A percentile compares a stretch with the other conserved stretches of the same genome.
Conservation (phyloP, 2,888 invertebrate genomes). For the Litoditis marina region DNA sequence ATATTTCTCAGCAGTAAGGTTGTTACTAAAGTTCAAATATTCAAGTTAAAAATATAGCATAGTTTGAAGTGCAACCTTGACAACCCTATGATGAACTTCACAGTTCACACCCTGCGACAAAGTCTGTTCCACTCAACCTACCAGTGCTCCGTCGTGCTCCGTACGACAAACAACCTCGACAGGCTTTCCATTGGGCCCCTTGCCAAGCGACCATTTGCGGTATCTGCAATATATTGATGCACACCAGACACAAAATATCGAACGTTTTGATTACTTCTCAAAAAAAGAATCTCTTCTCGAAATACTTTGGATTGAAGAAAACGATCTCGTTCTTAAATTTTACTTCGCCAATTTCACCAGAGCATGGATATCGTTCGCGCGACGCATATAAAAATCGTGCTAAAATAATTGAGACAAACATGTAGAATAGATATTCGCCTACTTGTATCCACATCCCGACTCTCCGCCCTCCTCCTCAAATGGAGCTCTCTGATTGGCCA, state of each 20-base stretch:
- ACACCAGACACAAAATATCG: no score
- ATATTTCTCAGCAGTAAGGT: no score
- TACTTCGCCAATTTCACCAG: no score
- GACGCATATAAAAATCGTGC: no score
- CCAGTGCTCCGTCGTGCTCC: slow-evolving; percentile 87
- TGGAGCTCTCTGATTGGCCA: slow-evolving; percentile 35
- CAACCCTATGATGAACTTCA: slow-evolving; percentile 78
- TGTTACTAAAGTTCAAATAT: no score
- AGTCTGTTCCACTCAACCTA: slow-evolving; percentile 61
- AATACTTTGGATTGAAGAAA: no score
- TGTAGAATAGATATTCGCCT: neutral
- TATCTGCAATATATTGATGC: slow-evolving; percentile 71
- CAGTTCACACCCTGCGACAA: slow-evolving; percentile 65
- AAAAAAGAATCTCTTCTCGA: no score
- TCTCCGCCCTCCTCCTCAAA: slow-evolving; percentile 56
- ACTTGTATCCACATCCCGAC: slow-evolving; percentile 51
- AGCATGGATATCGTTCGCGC: no score
- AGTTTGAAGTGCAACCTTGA: no score
- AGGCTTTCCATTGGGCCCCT: slow-evolving; percentile 72
- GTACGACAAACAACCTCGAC: slow-evolving; percentile 79
- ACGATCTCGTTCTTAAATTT: no score
- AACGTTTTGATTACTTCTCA: no score
- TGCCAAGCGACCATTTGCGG: slow-evolving; percentile 91
- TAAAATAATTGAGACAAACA: neutral
- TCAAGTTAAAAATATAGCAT: no score